Evolutionary conservation across 2,888 invertebrate genomes (phyloP), one percentile per base, ranked within the genome.

Genomic region (Meloe dianella): DNA sequence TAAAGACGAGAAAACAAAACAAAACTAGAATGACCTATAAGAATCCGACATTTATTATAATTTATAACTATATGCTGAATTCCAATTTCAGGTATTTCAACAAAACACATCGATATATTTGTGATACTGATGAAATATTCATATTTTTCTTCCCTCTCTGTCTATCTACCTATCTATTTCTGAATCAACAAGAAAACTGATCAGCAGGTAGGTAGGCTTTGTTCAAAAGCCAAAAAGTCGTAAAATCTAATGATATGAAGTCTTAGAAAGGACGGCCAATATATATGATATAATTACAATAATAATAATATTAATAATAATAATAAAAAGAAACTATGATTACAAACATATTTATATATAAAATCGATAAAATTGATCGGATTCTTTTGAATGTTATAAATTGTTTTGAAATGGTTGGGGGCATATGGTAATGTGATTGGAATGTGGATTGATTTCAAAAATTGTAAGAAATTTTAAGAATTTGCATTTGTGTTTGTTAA

Each of bases 21-120:
- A 63, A 17, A 73, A 71, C 73, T 72, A 73, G 17, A 73, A 72
- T 73, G 73, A 74, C 76, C 61, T 71, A 73, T 72, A 74, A 74
- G 65, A 69, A 74, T 71, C 65, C 71, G 80, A 81, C 81, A 75
- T 73, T 81, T 81, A 81, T 81, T 76, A 73, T 79, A 77, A 79
- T 81, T 80, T 81, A 81, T 77, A 74, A 68, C 75, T 68, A 72
- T 70, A 72, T 65, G 69, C 72, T 74, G 73, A 74, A 76, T 76
- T 75, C 76, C 76, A 72, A 76, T 76, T 75, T 54, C 63, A 71
- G 66, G 69, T 63, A 66, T 68, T 73, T 73, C 14, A 54, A 54
- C 51, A 10, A 22, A 20, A 47, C n/a, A 17, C n/a, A 47, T 75
- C 75, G 71, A 75, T 75, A 75, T 75, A 65, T 62, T 63, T 67